Evolutionary conservation across 2,113 vertebrate species (phyloP), one percentile per base, ranked within the genome.

Genomic region (Trinectes maculatus): DNA sequence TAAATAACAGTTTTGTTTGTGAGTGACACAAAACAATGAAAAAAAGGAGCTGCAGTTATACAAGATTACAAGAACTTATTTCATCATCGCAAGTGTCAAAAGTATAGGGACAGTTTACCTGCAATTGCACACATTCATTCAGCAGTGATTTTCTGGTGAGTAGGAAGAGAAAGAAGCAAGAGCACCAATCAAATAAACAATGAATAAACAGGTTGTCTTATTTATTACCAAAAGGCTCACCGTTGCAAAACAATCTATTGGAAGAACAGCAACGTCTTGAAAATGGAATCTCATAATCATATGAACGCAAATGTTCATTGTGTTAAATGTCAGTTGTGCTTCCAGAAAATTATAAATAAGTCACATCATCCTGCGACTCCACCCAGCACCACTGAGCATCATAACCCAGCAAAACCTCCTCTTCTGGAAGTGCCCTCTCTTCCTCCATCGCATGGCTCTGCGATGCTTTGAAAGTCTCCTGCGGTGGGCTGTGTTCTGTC

Each of bases 371-470:
- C 28, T 83, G 74, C 19, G 90, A 88, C 31, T 91, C 79, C 65
- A 88, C 80, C 88, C 87, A 91, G 77, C 65, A 82, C 85, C 87
- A 91, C 57, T 74, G 88, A 48, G 83, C 65, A 29, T 89, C 87
- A 15, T 89, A 89, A 0, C 53, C 78, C 26, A 85, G 70, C 51
- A 89, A 39, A 12, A 42, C 0, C 0, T 12, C 53, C n/a, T 72
- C 80, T n/a, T 3, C 28, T 7, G 9, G 4, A 1, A 33, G 6
- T 7, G 6, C 12, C 15, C 16, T 22, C 19, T 65, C 18, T 2
- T 77, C 42, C 18, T 69, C 47, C 22, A 1, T 22, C 1, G 2
- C 13, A 6, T 52, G 8, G 22, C 19, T 28, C 21, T 71, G 36
- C 40, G 26, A 10, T 4, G 22, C 18, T 24, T 4, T 19, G 26